Percentiles rank a stretch among this genome's conserved stretches.
phyloP scores from a whole-genome alignment of 2,888 invertebrate genomes.

The Hypena proboscidalis region DNA sequence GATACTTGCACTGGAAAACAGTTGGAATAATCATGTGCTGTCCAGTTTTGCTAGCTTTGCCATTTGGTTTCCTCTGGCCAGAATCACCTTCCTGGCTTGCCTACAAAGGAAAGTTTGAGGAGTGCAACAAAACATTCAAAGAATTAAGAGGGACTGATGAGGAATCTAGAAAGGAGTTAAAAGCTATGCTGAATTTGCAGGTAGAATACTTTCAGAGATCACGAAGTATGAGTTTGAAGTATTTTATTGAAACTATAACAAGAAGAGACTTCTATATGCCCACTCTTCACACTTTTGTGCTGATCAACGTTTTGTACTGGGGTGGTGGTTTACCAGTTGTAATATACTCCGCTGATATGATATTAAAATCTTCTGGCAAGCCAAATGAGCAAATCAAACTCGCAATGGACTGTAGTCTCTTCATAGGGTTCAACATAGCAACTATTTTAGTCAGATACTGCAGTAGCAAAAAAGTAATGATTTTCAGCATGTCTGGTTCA shows the following conservation, averaged over 20 bases:
- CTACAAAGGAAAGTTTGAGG: conserved; percentile 23
- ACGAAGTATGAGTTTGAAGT: neutral
- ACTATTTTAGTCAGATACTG: conserved; percentile 13
- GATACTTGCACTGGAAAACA: conserved; percentile 30
- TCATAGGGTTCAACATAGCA: conserved; percentile 18
- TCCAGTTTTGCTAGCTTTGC: conserved; percentile 21
- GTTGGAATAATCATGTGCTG: conserved; percentile 24
- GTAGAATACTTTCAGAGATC: conserved; percentile 4
- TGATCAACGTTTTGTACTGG: conserved; percentile 24
- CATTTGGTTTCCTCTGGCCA: conserved; percentile 28
- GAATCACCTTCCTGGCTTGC: conserved; percentile 41
- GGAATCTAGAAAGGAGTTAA: conserved; percentile 28
- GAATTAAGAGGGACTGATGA: conserved; percentile 29
- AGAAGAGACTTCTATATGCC: conserved; percentile 29
- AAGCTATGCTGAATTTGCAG: conserved; percentile 16
- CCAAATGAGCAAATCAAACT: conserved; percentile 12
- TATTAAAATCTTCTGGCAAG: conserved; percentile 16
- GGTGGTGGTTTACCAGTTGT: conserved; percentile 26
- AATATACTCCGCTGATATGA: conserved; percentile 27
- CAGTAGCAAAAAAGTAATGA: conserved; percentile 31
- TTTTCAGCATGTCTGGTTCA: conserved; percentile 23
- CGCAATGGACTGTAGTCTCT: conserved; percentile 20
- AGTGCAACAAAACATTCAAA: conserved; percentile 29
- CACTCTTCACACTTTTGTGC: conserved; percentile 16
- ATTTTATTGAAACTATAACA: conserved; percentile 4